A percentile compares a stretch with the other conserved stretches of the same genome.
These are phyloP conservation scores for Drosophila arizonae DNA, from an alignment of 1,140 invertebrate genomes.

Conservation along the genomic window DNA sequence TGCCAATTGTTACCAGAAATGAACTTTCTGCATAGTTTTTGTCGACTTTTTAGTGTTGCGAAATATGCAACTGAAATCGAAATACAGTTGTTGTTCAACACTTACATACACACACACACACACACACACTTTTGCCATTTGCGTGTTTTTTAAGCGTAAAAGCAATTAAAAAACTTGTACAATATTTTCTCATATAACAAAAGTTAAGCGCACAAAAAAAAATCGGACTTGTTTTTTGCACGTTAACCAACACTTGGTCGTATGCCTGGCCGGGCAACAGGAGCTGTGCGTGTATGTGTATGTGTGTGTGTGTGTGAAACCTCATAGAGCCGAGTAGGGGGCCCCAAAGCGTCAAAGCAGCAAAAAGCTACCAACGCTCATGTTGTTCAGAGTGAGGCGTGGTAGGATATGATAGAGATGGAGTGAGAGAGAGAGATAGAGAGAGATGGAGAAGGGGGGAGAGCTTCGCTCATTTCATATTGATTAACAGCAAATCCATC, in stretches of 20 bases:
- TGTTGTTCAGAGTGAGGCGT: background rate
- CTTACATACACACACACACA: constrained; percentile 1
- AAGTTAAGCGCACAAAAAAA: constrained; percentile 43
- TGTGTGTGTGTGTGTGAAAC: background rate
- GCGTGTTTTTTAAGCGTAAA: constrained; percentile 53
- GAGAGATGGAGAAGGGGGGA: background rate
- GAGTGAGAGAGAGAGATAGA: background rate
- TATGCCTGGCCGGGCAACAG: constrained; percentile 7
- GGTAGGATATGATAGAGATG: too few species aligned
- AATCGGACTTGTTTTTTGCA: background rate
- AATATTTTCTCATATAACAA: constrained; percentile 71
- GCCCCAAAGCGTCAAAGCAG: constrained; percentile 35
- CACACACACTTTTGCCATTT: constrained; percentile 19
- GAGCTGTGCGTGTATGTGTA: background rate
- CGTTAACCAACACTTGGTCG: constrained; percentile 34
- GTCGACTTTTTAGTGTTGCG: constrained; percentile 5
- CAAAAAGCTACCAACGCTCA: constrained; percentile 30
- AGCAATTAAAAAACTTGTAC: constrained; percentile 63
- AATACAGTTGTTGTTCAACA: constrained; percentile 45
- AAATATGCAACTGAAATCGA: constrained; percentile 33
- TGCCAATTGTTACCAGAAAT: constrained; percentile 24
- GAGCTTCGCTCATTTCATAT: constrained; percentile 63
- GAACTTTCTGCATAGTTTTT: constrained; percentile 34
- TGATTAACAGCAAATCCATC: constrained; percentile 78
- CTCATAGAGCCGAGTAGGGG: constrained; percentile 6